Evolutionary conservation across 2,113 vertebrate species (phyloP), one percentile per base, ranked within the genome.

Genomic region (Carassius auratus): DNA sequence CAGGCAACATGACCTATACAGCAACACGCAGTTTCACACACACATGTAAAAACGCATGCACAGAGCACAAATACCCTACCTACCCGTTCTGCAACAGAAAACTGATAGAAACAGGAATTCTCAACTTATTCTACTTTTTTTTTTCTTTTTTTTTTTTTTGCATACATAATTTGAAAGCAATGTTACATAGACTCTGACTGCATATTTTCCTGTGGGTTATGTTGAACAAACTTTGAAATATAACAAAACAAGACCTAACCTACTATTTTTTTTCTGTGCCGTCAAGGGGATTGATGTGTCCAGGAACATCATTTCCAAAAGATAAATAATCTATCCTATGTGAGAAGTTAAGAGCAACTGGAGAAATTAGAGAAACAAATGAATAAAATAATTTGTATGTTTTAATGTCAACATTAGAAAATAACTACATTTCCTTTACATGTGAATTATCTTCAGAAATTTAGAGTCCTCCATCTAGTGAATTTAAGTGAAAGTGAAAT

Each of bases 251-350:
- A 48, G 6, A 57, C 76, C 30, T n/a, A n/a, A n/a, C n/a, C n/a
- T n/a, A n/a, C n/a, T n/a, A n/a, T 30, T 30, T 30, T 94, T 99
- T 99, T 93, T 99, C 97, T 17, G 96, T 99, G 89, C 97, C 97
- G 71, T 99, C 97, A 91, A 99, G 94, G 95, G 91, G 96, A 98
- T 91, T n/a, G n/a, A n/a, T n/a, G n/a, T n/a, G n/a, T n/a, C n/a
- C n/a, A n/a, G n/a, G n/a, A n/a, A n/a, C n/a, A 99, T 93, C 93
- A 76, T 99, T 97, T 89, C 98, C 98, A 88, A 99, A 99, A 69
- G 98, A 98, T 83, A 99, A 93, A 89, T 98, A 96, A 90, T 99
- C 97, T 91, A 99, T 98, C 89, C 98, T 96, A 36, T 99, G 98
- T 87, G 98, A 99, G 89, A 99, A 99, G 90, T 99, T 99, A 89